A percentile compares a stretch with the other conserved stretches of the same genome.
Evolutionary conservation across 37 sponge, comb jelly and placozoan species (phyloP).

Genomic region (Trichoplax adhaerens): DNA sequence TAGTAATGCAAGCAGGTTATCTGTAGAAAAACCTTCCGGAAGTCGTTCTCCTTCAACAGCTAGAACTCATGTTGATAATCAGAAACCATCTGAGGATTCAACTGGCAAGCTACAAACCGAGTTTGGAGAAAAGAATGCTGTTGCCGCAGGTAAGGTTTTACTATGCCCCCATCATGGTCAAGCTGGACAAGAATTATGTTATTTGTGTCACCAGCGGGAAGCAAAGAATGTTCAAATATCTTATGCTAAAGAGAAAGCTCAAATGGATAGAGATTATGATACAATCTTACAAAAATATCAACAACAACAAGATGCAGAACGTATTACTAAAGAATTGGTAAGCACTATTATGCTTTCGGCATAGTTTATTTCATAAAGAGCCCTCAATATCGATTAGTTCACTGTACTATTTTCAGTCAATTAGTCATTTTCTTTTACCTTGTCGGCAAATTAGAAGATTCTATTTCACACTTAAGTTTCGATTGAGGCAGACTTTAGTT

Average conservation of each 20-base stretch:
- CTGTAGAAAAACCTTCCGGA: no score
- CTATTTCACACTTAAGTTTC: no score
- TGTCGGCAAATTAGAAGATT: no score
- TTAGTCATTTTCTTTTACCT: background rate
- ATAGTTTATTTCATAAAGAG: conserved; percentile 1
- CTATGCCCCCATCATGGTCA: conserved; percentile 19
- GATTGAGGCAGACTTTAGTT: no score
- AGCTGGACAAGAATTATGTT: conserved; percentile 66
- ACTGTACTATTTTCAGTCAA: background rate
- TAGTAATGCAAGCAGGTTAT: no score
- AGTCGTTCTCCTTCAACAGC: no score
- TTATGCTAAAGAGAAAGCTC: conserved; percentile 29
- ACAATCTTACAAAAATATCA: conserved; percentile 44
- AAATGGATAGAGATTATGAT: conserved; percentile 30
- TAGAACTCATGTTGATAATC: no score
- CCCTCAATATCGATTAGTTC: background rate
- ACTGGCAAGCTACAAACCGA: no score
- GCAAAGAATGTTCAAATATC: conserved; percentile 45
- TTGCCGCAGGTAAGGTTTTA: no score
- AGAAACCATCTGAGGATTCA: no score
- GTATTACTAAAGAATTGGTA: conserved; percentile 32
- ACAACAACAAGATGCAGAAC: conserved; percentile 19
- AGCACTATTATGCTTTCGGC: background rate
- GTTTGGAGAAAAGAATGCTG: no score
- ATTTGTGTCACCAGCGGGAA: conserved; percentile 68